phyloP scores from a whole-genome alignment of 2,797 vertebrate genomes.

The Rhynchonycteris naso region DNA sequence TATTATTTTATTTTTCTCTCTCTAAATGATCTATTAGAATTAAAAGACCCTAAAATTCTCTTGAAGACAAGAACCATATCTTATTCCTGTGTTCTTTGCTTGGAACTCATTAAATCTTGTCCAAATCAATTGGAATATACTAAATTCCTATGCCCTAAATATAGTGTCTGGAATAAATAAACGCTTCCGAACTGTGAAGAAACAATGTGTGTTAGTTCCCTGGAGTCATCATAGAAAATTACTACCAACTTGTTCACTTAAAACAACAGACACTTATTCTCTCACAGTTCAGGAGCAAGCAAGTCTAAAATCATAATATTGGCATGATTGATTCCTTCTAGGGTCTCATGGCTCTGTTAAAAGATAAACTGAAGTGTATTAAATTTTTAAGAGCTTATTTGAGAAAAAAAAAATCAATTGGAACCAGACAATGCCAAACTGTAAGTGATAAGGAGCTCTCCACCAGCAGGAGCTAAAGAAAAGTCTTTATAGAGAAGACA shows the following conservation, averaged over 20 bases:
- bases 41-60: not conserved
- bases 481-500: not conserved
- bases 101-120: not conserved
- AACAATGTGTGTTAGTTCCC: not conserved
- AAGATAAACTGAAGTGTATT: not conserved
- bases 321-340: not conserved
- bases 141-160: not conserved
- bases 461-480: not conserved
- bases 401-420: not conserved
- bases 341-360: not conserved
- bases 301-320: not conserved
- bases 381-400: not conserved
- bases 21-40: not conserved
- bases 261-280: not conserved
- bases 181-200: not conserved
- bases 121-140: constrained; percentile 1
- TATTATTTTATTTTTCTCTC: not conserved
- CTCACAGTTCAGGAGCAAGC: not conserved
- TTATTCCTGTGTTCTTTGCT: not conserved
- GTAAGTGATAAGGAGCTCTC: not conserved
- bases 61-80: not conserved
- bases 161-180: not conserved
- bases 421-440: not conserved
- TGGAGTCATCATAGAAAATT: not conserved
- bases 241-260: not conserved